phyloP scores from a whole-genome alignment of 2,113 vertebrate species.

The Hepsetus odoe region DNA sequence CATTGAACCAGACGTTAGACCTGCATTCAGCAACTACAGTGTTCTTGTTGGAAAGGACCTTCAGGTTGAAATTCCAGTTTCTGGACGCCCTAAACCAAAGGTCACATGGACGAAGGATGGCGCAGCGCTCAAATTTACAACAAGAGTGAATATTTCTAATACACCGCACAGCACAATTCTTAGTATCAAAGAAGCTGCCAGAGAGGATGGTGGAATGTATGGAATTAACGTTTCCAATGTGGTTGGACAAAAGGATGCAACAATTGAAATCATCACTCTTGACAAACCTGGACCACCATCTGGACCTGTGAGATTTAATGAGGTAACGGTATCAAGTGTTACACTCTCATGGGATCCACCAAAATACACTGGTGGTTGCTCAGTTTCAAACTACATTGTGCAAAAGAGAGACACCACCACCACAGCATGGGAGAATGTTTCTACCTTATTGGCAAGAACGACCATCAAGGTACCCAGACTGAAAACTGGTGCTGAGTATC shows the following conservation, averaged over 20 bases:
- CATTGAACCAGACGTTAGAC: slow-evolving; percentile 91
- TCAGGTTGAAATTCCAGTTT: slow-evolving; percentile 88
- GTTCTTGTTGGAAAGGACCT: slow-evolving; percentile 91
- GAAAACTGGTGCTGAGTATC: slow-evolving; percentile 95
- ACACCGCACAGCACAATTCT: slow-evolving; percentile 80
- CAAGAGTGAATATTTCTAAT: slow-evolving; percentile 87
- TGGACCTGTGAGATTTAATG: slow-evolving; percentile 93
- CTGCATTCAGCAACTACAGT: slow-evolving; percentile 90
- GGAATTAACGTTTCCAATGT: slow-evolving; percentile 86
- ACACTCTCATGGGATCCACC: slow-evolving; percentile 94
- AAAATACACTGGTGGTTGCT: slow-evolving; percentile 87
- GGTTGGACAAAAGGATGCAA: slow-evolving; percentile 87
- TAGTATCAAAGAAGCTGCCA: slow-evolving; percentile 89
- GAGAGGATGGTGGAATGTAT: slow-evolving; percentile 92
- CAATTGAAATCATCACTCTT: slow-evolving; percentile 89
- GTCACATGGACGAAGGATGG: slow-evolving; percentile 92
- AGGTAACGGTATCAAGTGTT: slow-evolving; percentile 92
- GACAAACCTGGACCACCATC: slow-evolving; percentile 94
- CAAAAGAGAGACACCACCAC: slow-evolving; percentile 95
- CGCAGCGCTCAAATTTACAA: slow-evolving; percentile 87
- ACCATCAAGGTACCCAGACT: slow-evolving; percentile 88
- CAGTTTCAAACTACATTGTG: slow-evolving; percentile 96
- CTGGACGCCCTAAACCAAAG: slow-evolving; percentile 91
- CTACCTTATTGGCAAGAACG: slow-evolving; percentile 88
- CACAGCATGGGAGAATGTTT: slow-evolving; percentile 90